Evolutionary conservation across 2,888 invertebrate genomes (phyloP).

Genomic region (Tetranychus piercei): DNA sequence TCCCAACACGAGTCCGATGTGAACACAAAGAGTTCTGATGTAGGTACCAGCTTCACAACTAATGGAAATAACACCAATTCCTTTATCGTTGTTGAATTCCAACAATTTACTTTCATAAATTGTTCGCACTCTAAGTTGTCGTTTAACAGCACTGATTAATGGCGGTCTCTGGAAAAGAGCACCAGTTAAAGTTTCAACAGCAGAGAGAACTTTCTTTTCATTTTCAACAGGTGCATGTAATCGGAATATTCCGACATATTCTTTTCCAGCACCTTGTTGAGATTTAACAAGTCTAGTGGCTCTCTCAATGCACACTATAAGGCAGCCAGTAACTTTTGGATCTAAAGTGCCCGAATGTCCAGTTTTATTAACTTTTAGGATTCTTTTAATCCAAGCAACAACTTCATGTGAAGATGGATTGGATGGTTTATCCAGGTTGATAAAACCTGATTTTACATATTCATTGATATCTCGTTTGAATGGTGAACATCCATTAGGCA

Average conservation of each 20-base stretch:
- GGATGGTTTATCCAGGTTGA: conserved; percentile 94
- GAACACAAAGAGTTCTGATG: conserved; percentile 94
- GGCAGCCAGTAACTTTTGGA: conserved; percentile 82
- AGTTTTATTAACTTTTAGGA: conserved; percentile 88
- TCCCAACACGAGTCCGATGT: conserved; percentile 80
- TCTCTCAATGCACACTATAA: conserved; percentile 91
- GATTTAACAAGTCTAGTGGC: conserved; percentile 93
- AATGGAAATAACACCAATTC: conserved; percentile 85
- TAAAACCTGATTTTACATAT: conserved; percentile 76
- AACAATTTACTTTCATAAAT: conserved; percentile 82
- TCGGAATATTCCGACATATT: conserved; percentile 90
- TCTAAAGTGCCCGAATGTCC: conserved; percentile 98
- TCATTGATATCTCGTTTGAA: conserved; percentile 65
- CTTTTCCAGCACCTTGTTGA: conserved; percentile 95
- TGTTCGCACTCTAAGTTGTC: conserved; percentile 82
- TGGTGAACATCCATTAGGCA: conserved; percentile 80
- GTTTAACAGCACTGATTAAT: conserved; percentile 94
- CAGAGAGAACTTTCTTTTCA: conserved; percentile 35
- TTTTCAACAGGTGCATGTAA: conserved; percentile 69
- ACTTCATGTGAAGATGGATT: conserved; percentile 99
- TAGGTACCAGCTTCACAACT: conserved; percentile 98
- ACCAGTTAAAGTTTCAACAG: conserved; percentile 72
- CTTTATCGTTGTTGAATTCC: conserved; percentile 66
- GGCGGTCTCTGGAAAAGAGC: conserved; percentile 96
- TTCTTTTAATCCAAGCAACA: conserved; percentile 96